Evolutionary conservation across 1,140 invertebrate genomes (phyloP), one percentile per base, ranked within the genome.

Genomic region (Eueides isabella): DNA sequence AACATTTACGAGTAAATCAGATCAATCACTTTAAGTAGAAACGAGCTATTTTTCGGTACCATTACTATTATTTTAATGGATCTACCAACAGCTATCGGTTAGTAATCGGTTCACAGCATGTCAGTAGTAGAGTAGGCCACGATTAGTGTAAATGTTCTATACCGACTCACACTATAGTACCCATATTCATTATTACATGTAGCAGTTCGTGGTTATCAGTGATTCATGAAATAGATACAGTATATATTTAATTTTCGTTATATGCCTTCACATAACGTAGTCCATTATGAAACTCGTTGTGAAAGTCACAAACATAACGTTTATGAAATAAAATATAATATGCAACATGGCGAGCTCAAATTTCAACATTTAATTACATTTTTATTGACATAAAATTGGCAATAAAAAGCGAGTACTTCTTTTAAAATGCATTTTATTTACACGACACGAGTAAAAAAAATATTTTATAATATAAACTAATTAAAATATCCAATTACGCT

Each of bases 401-500:
- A 55, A 55, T 26, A 55, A 55, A 55, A 55, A 55, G 9, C 11
- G 26, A 55, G 2, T 26, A 55, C 48, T 55, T 7, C 44, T 55
- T 55, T 55, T 55, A 55, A 55, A 55, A 55, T 55, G 7, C 9
- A 26, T 55, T 55, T 55, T 55, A 55, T 55, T 9, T 55, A 2
- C 48, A 55, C 19, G 48, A 55, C 23, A 23, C 48, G 48, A 55
- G n/a, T 55, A 19, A 23, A 3, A 19, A 44, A 5, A 14, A 0
- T 55, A 2, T n/a, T 55, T 55, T 55, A 44, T 44, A 44, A 55
- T 23, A 55, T 55, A 55, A 55, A 55, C 64, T 65, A 71, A 71
- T 71, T 71, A 71, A 71, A 71, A 71, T 55, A 71, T 71, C 70
- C 61, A 71, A 64, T 72, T 55, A 66, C 61, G 41, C 48, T 33